phyloP scores from a whole-genome alignment of 2,888 invertebrate species.

The Chymomyza fuscimana region DNA sequence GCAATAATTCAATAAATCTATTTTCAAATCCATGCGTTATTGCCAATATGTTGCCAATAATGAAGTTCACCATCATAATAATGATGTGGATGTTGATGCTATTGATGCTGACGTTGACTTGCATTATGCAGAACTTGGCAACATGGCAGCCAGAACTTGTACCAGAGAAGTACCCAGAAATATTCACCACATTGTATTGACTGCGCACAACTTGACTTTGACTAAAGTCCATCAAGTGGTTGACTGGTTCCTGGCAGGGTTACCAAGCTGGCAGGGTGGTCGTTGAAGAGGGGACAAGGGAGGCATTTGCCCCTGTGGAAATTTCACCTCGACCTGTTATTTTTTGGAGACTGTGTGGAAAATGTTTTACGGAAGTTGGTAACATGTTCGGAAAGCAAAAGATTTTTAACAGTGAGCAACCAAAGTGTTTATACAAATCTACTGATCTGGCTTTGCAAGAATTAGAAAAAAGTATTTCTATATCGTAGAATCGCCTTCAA shows the following conservation, averaged over 20 bases:
- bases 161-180: background rate
- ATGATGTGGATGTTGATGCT: constrained; percentile 26
- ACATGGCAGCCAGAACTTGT: constrained; percentile 52
- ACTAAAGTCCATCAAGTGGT: constrained; percentile 76
- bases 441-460: no score
- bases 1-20: constrained; percentile 79
- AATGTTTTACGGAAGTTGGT: no score
- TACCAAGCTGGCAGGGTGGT: constrained; percentile 14
- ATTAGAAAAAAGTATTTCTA: no score
- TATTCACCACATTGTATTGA: constrained; percentile 21
- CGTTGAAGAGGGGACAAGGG: background rate
- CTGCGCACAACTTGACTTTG: constrained; percentile 66
- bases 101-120: constrained; percentile 34
- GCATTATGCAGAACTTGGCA: constrained; percentile 57
- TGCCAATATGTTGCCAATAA: constrained; percentile 62
- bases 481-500: no score
- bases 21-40: constrained; percentile 72
- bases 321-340: no score
- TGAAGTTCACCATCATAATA: background rate
- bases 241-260: background rate
- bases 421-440: no score
- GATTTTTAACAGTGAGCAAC: no score
- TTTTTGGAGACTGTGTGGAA: no score
- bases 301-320: background rate
- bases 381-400: no score